Evolutionary conservation across 2,797 vertebrate genomes (phyloP).

Genomic region (Ptychobarbus kaznakovi): DNA sequence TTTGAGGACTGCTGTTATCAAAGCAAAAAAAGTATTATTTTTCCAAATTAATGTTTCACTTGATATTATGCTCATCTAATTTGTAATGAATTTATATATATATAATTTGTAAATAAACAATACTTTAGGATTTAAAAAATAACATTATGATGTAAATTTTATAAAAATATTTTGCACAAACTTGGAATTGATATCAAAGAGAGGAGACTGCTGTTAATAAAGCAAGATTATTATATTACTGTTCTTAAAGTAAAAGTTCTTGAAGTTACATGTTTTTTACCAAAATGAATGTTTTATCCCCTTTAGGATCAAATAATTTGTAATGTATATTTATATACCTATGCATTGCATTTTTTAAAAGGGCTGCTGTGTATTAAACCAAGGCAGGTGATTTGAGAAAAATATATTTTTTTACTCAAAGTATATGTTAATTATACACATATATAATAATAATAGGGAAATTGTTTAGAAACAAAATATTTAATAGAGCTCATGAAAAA

Average conservation of each 20-base stretch:
- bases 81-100: background rate
- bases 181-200: background rate
- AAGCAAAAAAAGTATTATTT: background rate
- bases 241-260: too few species aligned
- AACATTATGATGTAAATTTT: background rate
- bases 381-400: too few species aligned
- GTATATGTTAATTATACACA: too few species aligned
- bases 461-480: background rate
- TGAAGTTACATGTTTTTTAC: too few species aligned
- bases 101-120: background rate
- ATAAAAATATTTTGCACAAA: background rate
- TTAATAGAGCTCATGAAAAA: slow-evolving; percentile 10
- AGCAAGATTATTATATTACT: too few species aligned
- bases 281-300: too few species aligned
- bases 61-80: background rate
- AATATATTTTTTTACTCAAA: too few species aligned
- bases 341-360: too few species aligned
- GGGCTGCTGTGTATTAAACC: too few species aligned
- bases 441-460: background rate
- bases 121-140: background rate
- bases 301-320: too few species aligned
- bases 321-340: too few species aligned
- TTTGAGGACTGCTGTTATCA: background rate
- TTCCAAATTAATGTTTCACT: background rate
- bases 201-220: too few species aligned